Evolutionary conservation across 2,797 vertebrate species (phyloP).

Genomic region (Merluccius polli): DNA sequence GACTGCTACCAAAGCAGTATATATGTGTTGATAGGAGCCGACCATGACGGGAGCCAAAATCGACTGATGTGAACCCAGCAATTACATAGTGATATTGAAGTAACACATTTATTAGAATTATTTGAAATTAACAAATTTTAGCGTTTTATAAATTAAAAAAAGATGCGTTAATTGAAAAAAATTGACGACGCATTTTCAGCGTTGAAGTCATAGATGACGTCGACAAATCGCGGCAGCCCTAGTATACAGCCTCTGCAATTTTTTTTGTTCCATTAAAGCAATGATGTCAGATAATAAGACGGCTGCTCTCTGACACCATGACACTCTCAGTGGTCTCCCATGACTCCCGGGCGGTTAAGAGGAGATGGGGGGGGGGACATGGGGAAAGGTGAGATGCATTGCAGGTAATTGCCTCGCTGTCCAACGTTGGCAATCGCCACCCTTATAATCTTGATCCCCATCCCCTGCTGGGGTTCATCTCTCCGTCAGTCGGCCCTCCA

Average conservation of each 20-base stretch:
- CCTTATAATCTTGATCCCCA: not conserved
- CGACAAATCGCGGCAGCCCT: too few relatives aligned
- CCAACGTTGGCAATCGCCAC: constrained; percentile 3
- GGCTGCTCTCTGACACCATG: constrained; percentile 1
- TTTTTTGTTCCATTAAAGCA: constrained; percentile 7
- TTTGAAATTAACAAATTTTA: too few relatives aligned
- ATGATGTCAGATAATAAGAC: constrained; percentile 21
- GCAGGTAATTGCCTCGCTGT: constrained; percentile 44
- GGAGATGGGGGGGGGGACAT: not conserved
- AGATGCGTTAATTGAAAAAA: too few relatives aligned
- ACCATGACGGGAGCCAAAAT: too few relatives aligned
- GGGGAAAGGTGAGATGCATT: constrained; percentile 11
- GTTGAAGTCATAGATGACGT: too few relatives aligned
- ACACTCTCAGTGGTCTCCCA: constrained; percentile 18
- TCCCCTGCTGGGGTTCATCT: constrained; percentile 6
- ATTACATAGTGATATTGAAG: too few relatives aligned
- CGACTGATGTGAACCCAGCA: too few relatives aligned
- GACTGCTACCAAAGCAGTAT: too few relatives aligned
- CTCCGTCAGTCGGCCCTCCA: constrained; percentile 7
- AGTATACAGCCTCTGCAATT: constrained; percentile 6
- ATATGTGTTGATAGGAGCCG: too few relatives aligned
- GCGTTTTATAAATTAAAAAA: too few relatives aligned
- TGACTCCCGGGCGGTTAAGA: constrained; percentile 8
- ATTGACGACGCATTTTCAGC: too few relatives aligned
- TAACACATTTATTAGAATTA: too few relatives aligned